A percentile compares a stretch with the other conserved stretches of the same genome.
phyloP scores from a whole-genome alignment of 2,888 invertebrate genomes.

The Ethmia dodecea region DNA sequence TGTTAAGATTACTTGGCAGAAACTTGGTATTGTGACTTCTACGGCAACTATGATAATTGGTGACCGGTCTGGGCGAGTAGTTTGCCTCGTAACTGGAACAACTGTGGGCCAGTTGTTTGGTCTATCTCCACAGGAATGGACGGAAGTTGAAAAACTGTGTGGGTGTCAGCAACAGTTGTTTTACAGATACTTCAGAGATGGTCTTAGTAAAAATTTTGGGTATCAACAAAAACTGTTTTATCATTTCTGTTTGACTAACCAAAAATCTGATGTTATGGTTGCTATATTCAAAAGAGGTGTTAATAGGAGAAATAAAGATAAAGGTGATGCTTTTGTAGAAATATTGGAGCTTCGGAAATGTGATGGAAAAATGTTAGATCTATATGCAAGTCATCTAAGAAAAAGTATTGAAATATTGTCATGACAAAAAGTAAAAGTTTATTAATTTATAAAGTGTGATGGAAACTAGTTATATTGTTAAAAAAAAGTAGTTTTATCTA shows the following conservation, averaged over 20 bases:
- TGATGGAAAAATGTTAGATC: conserved; percentile 40
- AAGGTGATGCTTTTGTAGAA: conserved; percentile 51
- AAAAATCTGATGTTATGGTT: conserved; percentile 45
- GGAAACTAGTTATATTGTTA: no score
- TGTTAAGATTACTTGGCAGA: conserved; percentile 44
- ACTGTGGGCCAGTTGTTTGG: conserved; percentile 53
- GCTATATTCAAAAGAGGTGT: conserved; percentile 45
- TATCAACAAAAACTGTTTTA: conserved; percentile 65
- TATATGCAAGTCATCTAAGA: conserved; percentile 41
- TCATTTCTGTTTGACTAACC: conserved; percentile 56
- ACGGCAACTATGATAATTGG: conserved; percentile 51
- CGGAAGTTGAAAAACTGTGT: conserved; percentile 51
- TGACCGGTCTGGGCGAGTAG: conserved; percentile 55
- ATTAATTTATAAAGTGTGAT: no score
- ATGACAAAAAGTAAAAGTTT: no score
- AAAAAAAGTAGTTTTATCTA: no score
- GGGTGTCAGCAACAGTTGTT: conserved; percentile 49
- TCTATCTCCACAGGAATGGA: conserved; percentile 49
- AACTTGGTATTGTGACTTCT: conserved; percentile 12
- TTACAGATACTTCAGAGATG: conserved; percentile 64
- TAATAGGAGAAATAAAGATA: conserved; percentile 54
- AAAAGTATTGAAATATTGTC: conserved; percentile 10
- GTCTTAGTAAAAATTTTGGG: conserved; percentile 43
- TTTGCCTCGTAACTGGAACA: conserved; percentile 52
- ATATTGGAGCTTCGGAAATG: conserved; percentile 46